Evolutionary conservation across 2,888 invertebrate species (phyloP).

Genomic region (Gibbula magus): DNA sequence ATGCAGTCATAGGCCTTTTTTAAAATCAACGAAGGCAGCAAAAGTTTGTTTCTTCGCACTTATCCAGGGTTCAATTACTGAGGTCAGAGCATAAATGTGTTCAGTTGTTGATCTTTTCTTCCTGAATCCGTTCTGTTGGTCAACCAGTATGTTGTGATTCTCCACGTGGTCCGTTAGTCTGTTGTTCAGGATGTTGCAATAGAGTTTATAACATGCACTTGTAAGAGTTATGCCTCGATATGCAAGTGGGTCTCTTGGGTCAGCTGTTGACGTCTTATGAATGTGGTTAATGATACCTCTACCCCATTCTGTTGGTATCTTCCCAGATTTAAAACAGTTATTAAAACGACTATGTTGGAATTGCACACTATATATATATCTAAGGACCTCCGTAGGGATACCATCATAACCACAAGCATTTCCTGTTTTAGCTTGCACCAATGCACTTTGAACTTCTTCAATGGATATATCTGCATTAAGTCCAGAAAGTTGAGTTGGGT

Average conservation of each 20-base stretch:
- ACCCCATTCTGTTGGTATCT: neutral
- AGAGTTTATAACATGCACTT: slow-evolving; percentile 30
- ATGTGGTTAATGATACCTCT: slow-evolving; percentile 32
- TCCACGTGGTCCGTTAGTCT: slow-evolving; percentile 10
- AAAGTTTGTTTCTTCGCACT: too few relatives aligned
- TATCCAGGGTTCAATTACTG: neutral
- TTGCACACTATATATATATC: neutral
- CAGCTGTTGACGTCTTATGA: slow-evolving; percentile 30
- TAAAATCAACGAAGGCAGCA: neutral
- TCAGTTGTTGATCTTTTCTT: slow-evolving; percentile 25
- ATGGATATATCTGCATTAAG: neutral
- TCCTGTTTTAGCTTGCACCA: neutral
- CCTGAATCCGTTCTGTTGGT: slow-evolving; percentile 37
- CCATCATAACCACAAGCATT: neutral
- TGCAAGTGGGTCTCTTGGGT: slow-evolving; percentile 30
- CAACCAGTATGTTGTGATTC: neutral
- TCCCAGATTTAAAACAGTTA: neutral
- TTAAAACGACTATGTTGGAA: neutral
- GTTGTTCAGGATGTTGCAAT: slow-evolving; percentile 27
- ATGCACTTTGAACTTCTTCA: neutral
- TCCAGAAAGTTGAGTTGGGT: neutral
- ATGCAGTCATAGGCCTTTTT: neutral
- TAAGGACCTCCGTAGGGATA: neutral
- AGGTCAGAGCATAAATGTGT: slow-evolving; percentile 20
- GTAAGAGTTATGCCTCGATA: slow-evolving; percentile 32